Percentiles rank a stretch among this genome's conserved stretches.
Conservation (phyloP, 2,113 vertebrate species). For the Gasterosteus aculeatus region DNA sequence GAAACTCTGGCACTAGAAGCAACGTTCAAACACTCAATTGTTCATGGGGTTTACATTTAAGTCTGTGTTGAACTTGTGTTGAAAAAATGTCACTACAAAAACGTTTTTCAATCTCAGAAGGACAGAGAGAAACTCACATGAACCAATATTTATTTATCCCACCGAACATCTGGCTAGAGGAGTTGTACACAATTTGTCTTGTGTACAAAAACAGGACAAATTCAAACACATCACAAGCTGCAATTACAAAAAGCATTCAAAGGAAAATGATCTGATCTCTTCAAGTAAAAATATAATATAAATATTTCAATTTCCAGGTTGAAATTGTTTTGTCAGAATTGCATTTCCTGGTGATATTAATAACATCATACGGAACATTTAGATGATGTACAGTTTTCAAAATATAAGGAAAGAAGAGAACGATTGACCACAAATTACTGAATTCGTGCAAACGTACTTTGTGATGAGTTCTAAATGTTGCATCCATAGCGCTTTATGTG, state of each 20-base stretch:
- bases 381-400: background rate
- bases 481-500: background rate
- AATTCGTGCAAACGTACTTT: background rate
- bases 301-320: background rate
- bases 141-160: background rate
- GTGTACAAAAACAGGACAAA: background rate
- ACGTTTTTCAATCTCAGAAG: background rate
- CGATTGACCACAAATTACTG: background rate
- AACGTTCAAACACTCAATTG: background rate
- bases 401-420: background rate
- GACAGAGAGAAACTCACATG: background rate
- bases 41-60: background rate
- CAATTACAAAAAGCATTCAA: background rate
- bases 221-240: background rate
- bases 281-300: background rate
- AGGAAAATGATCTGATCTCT: background rate
- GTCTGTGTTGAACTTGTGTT: background rate
- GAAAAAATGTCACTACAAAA: background rate
- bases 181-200: too few species aligned
- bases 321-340: background rate
- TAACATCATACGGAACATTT: background rate
- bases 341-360: background rate
- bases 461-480: background rate
- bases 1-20: background rate
- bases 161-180: too few species aligned